Base-by-base conservation (phyloP, 2,797 vertebrate species). In the Eulemur coronatus region DNA sequence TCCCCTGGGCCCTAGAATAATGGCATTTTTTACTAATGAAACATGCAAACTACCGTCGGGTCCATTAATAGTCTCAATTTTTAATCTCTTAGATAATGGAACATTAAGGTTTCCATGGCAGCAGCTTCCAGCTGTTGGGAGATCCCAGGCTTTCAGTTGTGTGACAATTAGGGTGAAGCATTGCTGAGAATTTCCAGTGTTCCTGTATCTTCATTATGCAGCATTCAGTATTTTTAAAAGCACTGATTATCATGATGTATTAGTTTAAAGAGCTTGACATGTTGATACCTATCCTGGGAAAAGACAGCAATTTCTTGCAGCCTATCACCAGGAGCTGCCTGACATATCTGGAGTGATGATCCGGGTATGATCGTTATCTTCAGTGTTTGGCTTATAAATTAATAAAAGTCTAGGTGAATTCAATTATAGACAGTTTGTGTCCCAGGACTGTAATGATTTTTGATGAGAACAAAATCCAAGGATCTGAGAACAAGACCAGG, bases 11-110 rank as follows among this genome's bases (percentile, higher is more conserved):
- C 87, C 13, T 95, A 97, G 93, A 98, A 97, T 98, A 98, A 98
- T 97, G 78, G 78, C 65, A 76, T 81, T 98, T 98, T 98, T 97
- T 97, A 95, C 97, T 98, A 98, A 98, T 98, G 97, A 98, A 98
- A 98, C 88, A 96, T 98, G 92, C 93, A 97, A 98, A 98, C 94
- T 75, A 57, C 81, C 97, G 96, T 97, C 33, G 4, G 91, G 24
- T 98, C 96, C 97, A 98, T 98, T 98, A 98, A 98, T 97, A 98
- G 92, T 84, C 86, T 97, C 0, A 41, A 96, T 95, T 98, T 98
- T 98, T 97, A 98, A 98, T 98, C 93, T 98, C 69, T 96, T 94
- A 95, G 89, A 97, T 98, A 97, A 98, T 98, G 96, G 97, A 98
- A 86, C 96, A 96, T 98, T 98, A 98, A 98, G 96, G 93, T 97